These are phyloP conservation scores for Lacerta agilis DNA, from an alignment of 2,797 vertebrate genomes.

Conservation along the genomic window DNA sequence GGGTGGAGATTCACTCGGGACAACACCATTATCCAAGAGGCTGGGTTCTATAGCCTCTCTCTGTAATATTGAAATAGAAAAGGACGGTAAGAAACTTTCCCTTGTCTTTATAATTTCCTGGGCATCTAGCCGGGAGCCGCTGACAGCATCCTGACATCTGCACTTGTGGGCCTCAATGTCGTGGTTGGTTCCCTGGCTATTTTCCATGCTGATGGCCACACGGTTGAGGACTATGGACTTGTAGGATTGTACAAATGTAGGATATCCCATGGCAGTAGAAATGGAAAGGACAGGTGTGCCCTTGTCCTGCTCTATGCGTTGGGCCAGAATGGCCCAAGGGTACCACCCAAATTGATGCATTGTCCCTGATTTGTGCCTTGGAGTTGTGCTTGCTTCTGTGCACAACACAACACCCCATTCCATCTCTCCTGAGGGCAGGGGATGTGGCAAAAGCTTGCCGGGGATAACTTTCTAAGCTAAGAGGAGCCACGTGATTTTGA, in stretches of 20 bases:
- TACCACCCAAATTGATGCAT: background rate
- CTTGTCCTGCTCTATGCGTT: background rate
- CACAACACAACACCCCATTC: fast-evolving
- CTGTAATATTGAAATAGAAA: no score
- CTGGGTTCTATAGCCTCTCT: no score
- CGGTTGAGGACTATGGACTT: background rate
- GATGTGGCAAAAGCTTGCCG: background rate
- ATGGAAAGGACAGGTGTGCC: no score
- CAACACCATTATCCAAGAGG: no score
- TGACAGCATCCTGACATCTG: no score
- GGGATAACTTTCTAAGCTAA: background rate
- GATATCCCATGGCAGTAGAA: background rate
- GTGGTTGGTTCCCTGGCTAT: background rate
- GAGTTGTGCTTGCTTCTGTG: background rate
- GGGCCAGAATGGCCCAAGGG: background rate
- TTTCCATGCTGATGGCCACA: background rate
- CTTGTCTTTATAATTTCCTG: no score
- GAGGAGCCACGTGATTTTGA: background rate
- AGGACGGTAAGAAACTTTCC: no score
- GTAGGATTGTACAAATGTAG: background rate
- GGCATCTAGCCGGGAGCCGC: no score
- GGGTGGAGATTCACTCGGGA: no score
- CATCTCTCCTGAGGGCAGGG: fast-evolving
- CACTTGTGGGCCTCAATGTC: no score
- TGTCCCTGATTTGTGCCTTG: background rate